Conservation (phyloP, 1,140 invertebrate species). For the Drosophila tsacasi region DNA sequence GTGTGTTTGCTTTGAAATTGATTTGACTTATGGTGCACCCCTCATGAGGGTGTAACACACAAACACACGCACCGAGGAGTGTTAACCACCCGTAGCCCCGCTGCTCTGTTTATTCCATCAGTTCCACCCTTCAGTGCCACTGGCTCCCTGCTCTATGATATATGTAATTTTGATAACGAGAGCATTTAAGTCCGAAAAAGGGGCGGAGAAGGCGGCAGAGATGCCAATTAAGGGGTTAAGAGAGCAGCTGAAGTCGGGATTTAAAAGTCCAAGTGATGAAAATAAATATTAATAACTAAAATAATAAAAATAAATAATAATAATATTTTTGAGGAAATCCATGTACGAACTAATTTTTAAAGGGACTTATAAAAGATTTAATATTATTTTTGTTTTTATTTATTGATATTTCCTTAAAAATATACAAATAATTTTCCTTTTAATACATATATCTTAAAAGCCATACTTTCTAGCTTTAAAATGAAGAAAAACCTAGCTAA, state of each 20-base stretch:
- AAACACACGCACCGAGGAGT: conserved; percentile 31
- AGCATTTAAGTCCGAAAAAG: conserved; percentile 54
- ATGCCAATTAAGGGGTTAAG: not conserved
- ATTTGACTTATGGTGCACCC: conserved; percentile 56
- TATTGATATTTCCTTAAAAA: too few relatives aligned
- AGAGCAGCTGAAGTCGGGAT: not conserved
- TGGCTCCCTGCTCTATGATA: conserved; percentile 49
- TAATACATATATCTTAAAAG: not conserved
- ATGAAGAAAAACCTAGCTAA: not conserved
- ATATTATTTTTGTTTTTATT: too few relatives aligned
- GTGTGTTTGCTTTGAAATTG: conserved; percentile 45
- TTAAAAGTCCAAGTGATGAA: not conserved
- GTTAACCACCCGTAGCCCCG: conserved; percentile 75
- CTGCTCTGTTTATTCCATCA: conserved; percentile 21
- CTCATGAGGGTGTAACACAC: conserved; percentile 26
- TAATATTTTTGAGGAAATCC: too few relatives aligned
- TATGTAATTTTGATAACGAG: conserved; percentile 71
- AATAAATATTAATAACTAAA: not conserved
- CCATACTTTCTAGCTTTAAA: not conserved
- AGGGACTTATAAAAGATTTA: too few relatives aligned
- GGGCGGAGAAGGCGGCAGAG: conserved; percentile 8
- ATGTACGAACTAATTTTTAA: too few relatives aligned
- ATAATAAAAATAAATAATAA: too few relatives aligned
- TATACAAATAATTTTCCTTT: too few relatives aligned
- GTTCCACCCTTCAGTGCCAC: conserved; percentile 26